Evolutionary conservation across 2,113 vertebrate species (phyloP).

Genomic region (Pipa parva): DNA sequence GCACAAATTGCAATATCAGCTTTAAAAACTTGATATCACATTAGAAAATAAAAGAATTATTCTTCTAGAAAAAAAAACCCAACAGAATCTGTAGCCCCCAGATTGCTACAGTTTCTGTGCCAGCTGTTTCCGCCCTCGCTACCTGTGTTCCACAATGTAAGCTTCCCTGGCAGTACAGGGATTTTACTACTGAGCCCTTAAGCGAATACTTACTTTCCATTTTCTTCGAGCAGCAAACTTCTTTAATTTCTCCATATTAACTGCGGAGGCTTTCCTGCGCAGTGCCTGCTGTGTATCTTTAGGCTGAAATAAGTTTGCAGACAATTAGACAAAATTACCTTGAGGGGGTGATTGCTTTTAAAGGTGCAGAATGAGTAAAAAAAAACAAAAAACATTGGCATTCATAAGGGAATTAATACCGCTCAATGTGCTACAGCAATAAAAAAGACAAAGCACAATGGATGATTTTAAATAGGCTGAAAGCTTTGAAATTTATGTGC

Average conservation of each 20-base stretch:
- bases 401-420: slow-evolving; percentile 15
- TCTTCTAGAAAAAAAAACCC: no score
- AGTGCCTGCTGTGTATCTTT: slow-evolving; percentile 93
- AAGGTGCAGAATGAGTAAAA: neutral
- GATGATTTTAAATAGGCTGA: neutral
- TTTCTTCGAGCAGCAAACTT: slow-evolving; percentile 94
- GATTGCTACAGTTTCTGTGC: no score
- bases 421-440: neutral
- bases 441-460: neutral
- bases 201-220: slow-evolving; percentile 83
- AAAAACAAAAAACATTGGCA: neutral
- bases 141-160: no score
- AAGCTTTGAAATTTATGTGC: slow-evolving; percentile 16
- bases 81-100: no score
- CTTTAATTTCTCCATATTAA: slow-evolving; percentile 99
- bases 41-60: no score
- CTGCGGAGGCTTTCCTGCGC: slow-evolving; percentile 93
- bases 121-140: no score
- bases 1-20: no score
- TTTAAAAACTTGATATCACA: no score
- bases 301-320: slow-evolving; percentile 66
- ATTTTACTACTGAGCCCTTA: neutral
- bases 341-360: neutral
- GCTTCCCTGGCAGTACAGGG: neutral
- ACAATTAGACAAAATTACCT: slow-evolving; percentile 2